phyloP scores from a whole-genome alignment of 2,113 vertebrate genomes.

The Herpailurus yagouaroundi region DNA sequence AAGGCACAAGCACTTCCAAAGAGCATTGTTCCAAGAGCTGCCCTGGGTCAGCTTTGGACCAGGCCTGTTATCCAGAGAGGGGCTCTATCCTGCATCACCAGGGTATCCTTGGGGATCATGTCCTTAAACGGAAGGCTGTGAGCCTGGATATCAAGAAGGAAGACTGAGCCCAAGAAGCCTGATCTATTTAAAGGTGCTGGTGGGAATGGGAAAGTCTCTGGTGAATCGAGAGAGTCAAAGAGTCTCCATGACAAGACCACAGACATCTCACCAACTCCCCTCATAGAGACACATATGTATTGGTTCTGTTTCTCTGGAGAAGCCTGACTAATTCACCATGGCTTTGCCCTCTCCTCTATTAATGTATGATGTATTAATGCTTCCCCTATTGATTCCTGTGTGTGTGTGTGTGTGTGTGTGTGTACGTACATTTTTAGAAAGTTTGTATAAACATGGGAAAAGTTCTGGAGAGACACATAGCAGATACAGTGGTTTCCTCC shows the following conservation, averaged over 20 bases:
- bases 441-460: not conserved
- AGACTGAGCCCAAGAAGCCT: not conserved
- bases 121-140: not conserved
- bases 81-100: not conserved
- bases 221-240: not conserved
- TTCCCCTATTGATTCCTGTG: not conserved
- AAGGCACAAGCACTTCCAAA: not conserved
- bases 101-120: not conserved
- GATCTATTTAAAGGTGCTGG: slow-evolving; percentile 26
- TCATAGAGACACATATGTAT: not conserved
- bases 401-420: not conserved
- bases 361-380: not conserved
- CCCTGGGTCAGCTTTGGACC: not conserved
- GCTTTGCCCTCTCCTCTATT: not conserved
- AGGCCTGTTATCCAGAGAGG: not conserved
- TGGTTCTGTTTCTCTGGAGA: not conserved
- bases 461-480: not conserved
- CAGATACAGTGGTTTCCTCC: not conserved
- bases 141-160: not conserved
- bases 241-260: not conserved
- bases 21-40: not conserved
- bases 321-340: not conserved
- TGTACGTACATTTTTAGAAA: not conserved
- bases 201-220: not conserved
- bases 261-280: not conserved